phyloP scores from a whole-genome alignment of 2,797 vertebrate genomes.

The Enteromius fasciolatus region DNA sequence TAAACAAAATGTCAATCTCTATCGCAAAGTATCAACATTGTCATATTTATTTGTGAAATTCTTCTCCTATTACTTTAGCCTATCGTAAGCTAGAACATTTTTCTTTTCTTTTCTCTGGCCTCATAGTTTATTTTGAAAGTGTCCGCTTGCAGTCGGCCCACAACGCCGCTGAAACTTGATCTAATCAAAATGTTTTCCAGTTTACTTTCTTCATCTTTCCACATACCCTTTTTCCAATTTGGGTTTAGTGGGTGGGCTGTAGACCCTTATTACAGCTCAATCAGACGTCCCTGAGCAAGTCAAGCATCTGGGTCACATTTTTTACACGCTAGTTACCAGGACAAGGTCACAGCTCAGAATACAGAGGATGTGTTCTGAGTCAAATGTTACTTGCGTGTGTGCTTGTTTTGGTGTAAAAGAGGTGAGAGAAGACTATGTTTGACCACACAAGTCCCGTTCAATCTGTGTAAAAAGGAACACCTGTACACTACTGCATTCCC shows the following conservation, averaged over 20 bases:
- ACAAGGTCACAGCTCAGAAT: constrained; percentile 70
- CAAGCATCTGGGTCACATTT: constrained; percentile 77
- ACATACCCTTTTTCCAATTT: constrained; percentile 79
- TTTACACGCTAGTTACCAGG: constrained; percentile 79
- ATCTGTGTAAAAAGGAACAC: constrained; percentile 65
- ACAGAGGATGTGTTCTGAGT: constrained; percentile 70
- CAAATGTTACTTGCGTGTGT: constrained; percentile 32
- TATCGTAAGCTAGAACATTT: constrained; percentile 16
- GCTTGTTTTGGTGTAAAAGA: constrained; percentile 58
- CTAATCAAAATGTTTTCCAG: constrained; percentile 85
- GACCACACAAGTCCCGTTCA: constrained; percentile 62
- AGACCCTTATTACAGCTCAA: constrained; percentile 77
- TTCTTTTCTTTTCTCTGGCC: constrained; percentile 54
- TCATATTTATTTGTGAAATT: constrained; percentile 39
- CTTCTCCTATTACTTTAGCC: constrained; percentile 10
- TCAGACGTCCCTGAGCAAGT: constrained; percentile 72
- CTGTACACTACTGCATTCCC: constrained; percentile 52
- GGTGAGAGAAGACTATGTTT: constrained; percentile 57
- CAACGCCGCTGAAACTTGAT: constrained; percentile 79
- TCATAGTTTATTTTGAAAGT: constrained; percentile 79
- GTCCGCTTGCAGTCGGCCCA: constrained; percentile 79
- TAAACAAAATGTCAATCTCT: constrained; percentile 15
- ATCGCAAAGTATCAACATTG: background rate
- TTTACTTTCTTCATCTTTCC: constrained; percentile 83
- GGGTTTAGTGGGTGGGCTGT: constrained; percentile 78